Evolutionary conservation across 2,113 vertebrate genomes (phyloP).

Genomic region (Sorex fumeus): DNA sequence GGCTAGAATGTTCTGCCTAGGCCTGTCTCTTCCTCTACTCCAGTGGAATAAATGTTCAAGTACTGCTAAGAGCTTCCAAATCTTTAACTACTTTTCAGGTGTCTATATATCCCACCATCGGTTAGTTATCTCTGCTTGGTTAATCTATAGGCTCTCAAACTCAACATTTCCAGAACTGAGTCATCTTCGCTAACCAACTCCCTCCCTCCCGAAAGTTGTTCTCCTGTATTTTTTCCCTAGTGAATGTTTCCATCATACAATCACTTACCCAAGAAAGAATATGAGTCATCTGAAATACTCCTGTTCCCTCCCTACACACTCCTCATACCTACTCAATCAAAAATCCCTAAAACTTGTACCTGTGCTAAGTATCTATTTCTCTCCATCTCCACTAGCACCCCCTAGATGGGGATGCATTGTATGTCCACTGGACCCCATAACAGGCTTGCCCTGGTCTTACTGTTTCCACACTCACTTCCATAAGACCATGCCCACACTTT

Average conservation of each 20-base stretch:
- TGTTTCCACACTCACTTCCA: not conserved
- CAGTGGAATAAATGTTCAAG: not conserved
- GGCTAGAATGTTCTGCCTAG: not conserved
- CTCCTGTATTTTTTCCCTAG: conserved; percentile 17
- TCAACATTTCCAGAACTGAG: conserved; percentile 41
- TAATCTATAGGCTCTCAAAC: not conserved
- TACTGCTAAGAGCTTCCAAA: not conserved
- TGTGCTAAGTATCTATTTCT: not conserved
- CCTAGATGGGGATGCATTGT: not conserved
- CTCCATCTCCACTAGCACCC: not conserved
- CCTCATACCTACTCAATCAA: not conserved
- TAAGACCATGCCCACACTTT: not conserved
- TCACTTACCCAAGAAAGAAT: not conserved
- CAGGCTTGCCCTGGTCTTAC: not conserved
- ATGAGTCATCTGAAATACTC: not conserved
- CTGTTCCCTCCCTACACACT: not conserved
- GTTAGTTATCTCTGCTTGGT: not conserved
- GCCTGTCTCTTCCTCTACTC: not conserved
- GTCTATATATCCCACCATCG: not conserved
- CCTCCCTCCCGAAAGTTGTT: not conserved
- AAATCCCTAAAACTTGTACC: not conserved
- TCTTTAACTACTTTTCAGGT: not conserved
- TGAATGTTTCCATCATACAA: not conserved
- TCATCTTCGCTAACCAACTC: not conserved
- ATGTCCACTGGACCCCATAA: not conserved